phyloP scores from a whole-genome alignment of 2,797 vertebrate genomes.

The Argya squamiceps region DNA sequence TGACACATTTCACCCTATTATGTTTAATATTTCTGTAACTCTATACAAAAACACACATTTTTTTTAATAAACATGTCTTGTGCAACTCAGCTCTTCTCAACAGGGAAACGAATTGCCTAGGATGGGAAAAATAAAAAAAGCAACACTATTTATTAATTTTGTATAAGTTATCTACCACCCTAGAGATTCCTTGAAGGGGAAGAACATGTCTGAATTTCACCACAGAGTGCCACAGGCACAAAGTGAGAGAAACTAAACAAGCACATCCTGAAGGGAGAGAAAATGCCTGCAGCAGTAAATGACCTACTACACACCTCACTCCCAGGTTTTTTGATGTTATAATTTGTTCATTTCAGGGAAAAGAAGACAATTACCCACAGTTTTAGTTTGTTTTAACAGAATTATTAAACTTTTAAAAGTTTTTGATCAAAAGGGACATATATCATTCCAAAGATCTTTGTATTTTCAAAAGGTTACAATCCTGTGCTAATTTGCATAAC shows the following conservation, averaged over 20 bases:
- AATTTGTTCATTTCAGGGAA: conserved; percentile 81
- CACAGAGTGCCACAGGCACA: conserved; percentile 84
- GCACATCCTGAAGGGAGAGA: conserved; percentile 83
- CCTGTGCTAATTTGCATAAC: conserved; percentile 30
- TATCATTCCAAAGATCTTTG: conserved; percentile 32
- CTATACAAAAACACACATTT: neutral
- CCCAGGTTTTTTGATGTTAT: conserved; percentile 81
- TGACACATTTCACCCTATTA: neutral
- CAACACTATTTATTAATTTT: conserved; percentile 78
- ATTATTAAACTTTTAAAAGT: conserved; percentile 75
- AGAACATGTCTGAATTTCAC: conserved; percentile 85
- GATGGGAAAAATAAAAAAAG: conserved; percentile 68
- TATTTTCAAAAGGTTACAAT: conserved; percentile 57
- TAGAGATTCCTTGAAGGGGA: conserved; percentile 79
- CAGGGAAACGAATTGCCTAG: conserved; percentile 60
- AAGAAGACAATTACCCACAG: conserved; percentile 79
- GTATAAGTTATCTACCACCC: conserved; percentile 66
- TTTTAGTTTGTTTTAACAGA: conserved; percentile 72
- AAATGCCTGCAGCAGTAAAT: conserved; percentile 86
- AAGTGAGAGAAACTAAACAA: conserved; percentile 91
- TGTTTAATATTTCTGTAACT: neutral
- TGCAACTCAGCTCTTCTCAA: neutral
- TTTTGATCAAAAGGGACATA: conserved; percentile 77
- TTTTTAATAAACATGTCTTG: neutral
- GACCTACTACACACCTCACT: conserved; percentile 82